Conservation (phyloP, 2,888 invertebrate species). For the Gryllus longicercus region DNA sequence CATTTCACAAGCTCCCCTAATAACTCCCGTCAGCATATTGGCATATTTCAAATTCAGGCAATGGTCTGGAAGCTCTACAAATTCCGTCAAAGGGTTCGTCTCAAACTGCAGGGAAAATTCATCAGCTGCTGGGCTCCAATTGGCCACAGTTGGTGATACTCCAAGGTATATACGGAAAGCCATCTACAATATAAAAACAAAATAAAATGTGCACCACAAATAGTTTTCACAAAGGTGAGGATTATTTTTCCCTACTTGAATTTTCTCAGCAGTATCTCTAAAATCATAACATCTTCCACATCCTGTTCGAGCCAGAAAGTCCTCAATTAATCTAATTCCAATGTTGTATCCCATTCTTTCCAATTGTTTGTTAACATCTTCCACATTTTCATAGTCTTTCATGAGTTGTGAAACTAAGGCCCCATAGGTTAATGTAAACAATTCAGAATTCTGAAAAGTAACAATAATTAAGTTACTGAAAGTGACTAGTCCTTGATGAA, state of each 20-base stretch:
- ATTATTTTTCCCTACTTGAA: conserved; percentile 66
- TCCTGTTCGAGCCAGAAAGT: conserved; percentile 88
- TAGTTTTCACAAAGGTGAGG: conserved; percentile 35
- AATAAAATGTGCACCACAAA: not conserved
- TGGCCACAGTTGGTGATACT: conserved; percentile 86
- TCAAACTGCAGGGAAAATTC: conserved; percentile 96
- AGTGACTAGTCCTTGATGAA: no score
- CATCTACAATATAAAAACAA: conserved; percentile 44
- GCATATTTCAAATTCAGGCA: conserved; percentile 83
- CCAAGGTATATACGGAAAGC: conserved; percentile 82
- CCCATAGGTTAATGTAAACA: conserved; percentile 96
- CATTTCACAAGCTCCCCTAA: conserved; percentile 96
- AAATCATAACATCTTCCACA: conserved; percentile 90
- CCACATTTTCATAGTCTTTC: conserved; percentile 93
- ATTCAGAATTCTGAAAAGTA: conserved; percentile 80
- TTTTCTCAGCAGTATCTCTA: conserved; percentile 94
- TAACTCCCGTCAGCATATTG: conserved; percentile 84
- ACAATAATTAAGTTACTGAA: no score
- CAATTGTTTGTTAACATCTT: conserved; percentile 95
- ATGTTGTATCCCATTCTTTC: conserved; percentile 97
- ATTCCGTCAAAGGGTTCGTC: conserved; percentile 92
- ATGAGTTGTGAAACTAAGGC: conserved; percentile 95
- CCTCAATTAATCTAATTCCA: conserved; percentile 95
- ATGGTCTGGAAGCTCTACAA: conserved; percentile 91
- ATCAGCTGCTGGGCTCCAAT: conserved; percentile 91